phyloP scores from a whole-genome alignment of 2,797 vertebrate species.

The Mus spretus region DNA sequence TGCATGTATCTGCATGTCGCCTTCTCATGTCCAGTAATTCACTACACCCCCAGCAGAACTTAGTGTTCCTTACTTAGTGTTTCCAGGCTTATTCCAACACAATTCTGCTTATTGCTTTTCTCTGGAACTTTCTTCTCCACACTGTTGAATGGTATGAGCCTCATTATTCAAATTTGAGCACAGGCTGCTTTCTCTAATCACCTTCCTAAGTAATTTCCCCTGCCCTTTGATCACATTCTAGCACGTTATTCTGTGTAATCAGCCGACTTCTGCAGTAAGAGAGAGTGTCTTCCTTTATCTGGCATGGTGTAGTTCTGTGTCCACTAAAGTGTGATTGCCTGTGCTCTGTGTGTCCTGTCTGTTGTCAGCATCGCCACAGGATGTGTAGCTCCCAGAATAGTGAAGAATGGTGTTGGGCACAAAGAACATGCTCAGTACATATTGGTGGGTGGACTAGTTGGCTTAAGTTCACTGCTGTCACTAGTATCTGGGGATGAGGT shows the following conservation, averaged over 20 bases:
- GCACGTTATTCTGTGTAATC: not conserved
- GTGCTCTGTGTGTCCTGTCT: not conserved
- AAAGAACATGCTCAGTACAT: not conserved
- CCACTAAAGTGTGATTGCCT: not conserved
- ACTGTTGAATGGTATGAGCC: not conserved
- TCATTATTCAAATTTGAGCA: conserved; percentile 34
- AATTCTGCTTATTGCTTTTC: not conserved
- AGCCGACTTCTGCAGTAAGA: conserved; percentile 5
- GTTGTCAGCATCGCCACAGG: not conserved
- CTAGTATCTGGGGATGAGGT: not conserved
- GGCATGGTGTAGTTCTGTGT: not conserved
- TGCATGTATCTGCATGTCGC: not conserved
- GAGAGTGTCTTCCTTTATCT: conserved; percentile 34
- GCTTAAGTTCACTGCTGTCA: not conserved
- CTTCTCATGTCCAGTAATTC: not conserved
- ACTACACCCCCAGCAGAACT: not conserved
- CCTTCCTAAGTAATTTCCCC: not conserved
- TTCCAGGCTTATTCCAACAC: not conserved
- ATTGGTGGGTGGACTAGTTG: not conserved
- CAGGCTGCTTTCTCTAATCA: not conserved
- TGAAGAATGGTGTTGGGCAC: not conserved
- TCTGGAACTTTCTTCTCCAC: not conserved
- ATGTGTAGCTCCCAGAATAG: not conserved
- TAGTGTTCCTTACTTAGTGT: not conserved
- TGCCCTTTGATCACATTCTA: not conserved